Evolutionary conservation across 2,888 invertebrate genomes (phyloP).

Genomic region (Apamea anceps): DNA sequence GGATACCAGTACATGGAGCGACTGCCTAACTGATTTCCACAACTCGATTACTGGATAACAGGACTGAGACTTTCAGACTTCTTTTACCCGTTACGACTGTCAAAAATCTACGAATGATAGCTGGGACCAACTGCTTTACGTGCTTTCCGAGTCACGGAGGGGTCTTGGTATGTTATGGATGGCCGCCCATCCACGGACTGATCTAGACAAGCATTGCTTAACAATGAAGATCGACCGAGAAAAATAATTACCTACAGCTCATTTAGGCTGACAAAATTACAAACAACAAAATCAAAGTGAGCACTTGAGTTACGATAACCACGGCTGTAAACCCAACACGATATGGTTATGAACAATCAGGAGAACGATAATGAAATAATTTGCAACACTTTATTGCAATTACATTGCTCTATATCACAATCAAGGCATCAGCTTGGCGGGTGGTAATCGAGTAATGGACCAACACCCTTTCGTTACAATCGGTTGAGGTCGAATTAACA

Average conservation of each 20-base stretch:
- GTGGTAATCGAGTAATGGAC: slow-evolving; percentile 83
- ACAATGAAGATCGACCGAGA: too few relatives aligned
- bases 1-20: not conserved
- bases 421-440: slow-evolving; percentile 84
- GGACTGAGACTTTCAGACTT: not conserved
- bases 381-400: slow-evolving; percentile 83
- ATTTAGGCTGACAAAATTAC: not conserved
- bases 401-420: slow-evolving; percentile 77
- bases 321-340: slow-evolving; percentile 70
- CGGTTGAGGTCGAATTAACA: slow-evolving; percentile 48
- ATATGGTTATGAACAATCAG: slow-evolving; percentile 70
- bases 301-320: slow-evolving; percentile 56
- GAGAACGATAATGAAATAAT: slow-evolving; percentile 81
- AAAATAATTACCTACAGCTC: not conserved
- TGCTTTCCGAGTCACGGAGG: too few relatives aligned
- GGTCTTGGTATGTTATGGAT: not conserved
- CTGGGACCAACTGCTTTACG: not conserved
- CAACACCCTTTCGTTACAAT: slow-evolving; percentile 61
- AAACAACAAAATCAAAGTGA: slow-evolving; percentile 32
- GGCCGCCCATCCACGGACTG: not conserved
- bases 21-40: not conserved
- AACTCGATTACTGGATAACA: not conserved
- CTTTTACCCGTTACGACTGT: not conserved
- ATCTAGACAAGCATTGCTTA: not conserved
- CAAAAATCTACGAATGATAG: not conserved